phyloP scores from a whole-genome alignment of 2,113 vertebrate species.

The Solea senegalensis region DNA sequence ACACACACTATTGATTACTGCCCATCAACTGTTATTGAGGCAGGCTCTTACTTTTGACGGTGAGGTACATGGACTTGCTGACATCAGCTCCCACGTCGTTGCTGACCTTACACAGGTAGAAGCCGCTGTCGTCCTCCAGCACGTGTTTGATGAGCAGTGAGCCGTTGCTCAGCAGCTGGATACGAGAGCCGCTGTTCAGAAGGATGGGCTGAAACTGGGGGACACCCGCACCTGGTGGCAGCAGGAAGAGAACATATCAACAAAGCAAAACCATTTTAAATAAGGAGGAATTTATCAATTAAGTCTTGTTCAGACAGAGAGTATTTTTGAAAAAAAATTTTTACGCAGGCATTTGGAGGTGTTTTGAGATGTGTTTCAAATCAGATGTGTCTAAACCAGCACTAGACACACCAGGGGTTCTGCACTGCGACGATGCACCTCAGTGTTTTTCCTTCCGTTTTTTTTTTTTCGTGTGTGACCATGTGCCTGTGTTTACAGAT shows the following conservation, averaged over 20 bases:
- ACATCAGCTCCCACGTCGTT: slow-evolving; percentile 99
- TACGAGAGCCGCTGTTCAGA: slow-evolving; percentile 88
- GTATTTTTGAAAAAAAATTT: too few species aligned
- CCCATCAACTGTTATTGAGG: slow-evolving; percentile 19
- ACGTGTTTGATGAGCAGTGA: slow-evolving; percentile 97
- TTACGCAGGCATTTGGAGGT: too few species aligned
- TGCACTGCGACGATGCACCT: not conserved
- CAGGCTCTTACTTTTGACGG: slow-evolving; percentile 96
- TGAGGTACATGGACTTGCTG: slow-evolving; percentile 99
- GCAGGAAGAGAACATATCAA: not conserved
- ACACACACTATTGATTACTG: slow-evolving; percentile 14
- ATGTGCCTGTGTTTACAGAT: slow-evolving; percentile 65
- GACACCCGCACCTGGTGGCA: slow-evolving; percentile 89
- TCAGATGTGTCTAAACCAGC: too few species aligned
- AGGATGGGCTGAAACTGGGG: slow-evolving; percentile 97
- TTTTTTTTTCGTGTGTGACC: slow-evolving; percentile 3
- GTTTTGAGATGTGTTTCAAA: too few species aligned
- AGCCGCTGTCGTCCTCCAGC: slow-evolving; percentile 96
- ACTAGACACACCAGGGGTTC: too few species aligned
- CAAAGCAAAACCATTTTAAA: not conserved
- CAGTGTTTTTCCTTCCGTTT: slow-evolving; percentile 9
- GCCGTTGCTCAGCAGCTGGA: slow-evolving; percentile 94
- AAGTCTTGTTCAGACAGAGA: too few species aligned
- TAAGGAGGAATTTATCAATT: not conserved
- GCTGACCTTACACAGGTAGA: slow-evolving; percentile 99